Conservation (phyloP, 2,797 vertebrate species). For the Sylvia borin region DNA sequence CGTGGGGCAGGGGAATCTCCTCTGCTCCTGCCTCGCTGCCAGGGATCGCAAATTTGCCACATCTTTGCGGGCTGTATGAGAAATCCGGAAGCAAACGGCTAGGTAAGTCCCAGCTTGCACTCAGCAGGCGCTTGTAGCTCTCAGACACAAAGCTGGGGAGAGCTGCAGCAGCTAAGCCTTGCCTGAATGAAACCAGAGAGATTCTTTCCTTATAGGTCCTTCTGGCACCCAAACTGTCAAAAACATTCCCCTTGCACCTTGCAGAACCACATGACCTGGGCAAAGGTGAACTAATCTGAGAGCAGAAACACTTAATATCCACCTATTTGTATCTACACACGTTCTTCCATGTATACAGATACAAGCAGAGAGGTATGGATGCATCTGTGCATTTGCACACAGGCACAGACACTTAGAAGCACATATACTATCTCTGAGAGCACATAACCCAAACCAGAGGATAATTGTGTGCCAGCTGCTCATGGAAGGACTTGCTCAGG, state of each 20-base stretch:
- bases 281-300: not conserved
- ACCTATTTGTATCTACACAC: fast-evolving
- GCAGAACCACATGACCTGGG: not conserved
- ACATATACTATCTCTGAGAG: not conserved
- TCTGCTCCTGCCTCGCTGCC: conserved; percentile 33
- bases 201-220: not conserved
- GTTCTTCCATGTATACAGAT: not conserved
- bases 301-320: not conserved
- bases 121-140: conserved; percentile 24
- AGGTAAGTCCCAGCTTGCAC: not conserved
- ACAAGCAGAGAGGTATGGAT: not conserved
- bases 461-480: not conserved
- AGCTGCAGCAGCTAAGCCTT: not conserved
- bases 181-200: not conserved
- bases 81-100: conserved; percentile 16
- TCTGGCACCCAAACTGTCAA: not conserved
- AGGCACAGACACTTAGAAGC: not conserved
- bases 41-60: conserved; percentile 32
- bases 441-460: not conserved
- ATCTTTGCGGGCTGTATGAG: conserved; percentile 21
- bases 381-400: not conserved
- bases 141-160: conserved; percentile 61
- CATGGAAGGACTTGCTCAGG: not conserved
- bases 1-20: not conserved
- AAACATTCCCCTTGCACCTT: not conserved